These are phyloP conservation scores for Upupa epops DNA, from an alignment of 2,113 vertebrate genomes.

Conservation along the genomic window DNA sequence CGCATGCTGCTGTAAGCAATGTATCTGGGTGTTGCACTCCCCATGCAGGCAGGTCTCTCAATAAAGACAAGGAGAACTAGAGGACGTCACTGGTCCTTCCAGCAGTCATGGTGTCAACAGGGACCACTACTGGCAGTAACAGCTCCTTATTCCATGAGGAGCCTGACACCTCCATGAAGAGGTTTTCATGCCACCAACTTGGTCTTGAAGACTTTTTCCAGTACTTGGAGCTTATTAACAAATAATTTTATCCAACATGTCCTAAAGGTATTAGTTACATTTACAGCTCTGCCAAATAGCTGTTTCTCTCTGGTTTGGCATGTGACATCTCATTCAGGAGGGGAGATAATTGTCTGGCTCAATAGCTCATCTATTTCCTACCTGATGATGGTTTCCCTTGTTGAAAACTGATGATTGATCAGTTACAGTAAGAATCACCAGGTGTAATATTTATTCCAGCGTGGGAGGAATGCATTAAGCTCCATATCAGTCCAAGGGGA, in stretches of 20 bases:
- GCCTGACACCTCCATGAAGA: background rate
- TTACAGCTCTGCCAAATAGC: constrained; percentile 28
- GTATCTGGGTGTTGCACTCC: background rate
- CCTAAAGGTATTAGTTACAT: constrained; percentile 24
- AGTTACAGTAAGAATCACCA: constrained; percentile 39
- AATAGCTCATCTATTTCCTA: constrained; percentile 46
- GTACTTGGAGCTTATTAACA: background rate
- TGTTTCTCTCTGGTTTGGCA: constrained; percentile 55
- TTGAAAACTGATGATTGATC: constrained; percentile 36
- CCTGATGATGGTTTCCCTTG: constrained; percentile 1
- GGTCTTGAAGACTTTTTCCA: background rate
- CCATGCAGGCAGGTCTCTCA: background rate
- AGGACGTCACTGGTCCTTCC: background rate
- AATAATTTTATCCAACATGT: background rate
- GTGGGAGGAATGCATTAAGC: constrained; percentile 35
- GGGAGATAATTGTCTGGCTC: constrained; percentile 44
- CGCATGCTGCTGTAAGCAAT: accelerated
- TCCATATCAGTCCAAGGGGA: background rate
- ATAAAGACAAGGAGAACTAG: background rate
- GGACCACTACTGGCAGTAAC: background rate
- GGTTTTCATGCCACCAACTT: background rate
- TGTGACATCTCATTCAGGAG: constrained; percentile 3
- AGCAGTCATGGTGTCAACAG: background rate
- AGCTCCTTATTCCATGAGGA: background rate
- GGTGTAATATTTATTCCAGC: constrained; percentile 30